A percentile compares a stretch with the other conserved stretches of the same genome.
Conservation (phyloP, 2,113 vertebrate species). For the Corynorhinus townsendii region DNA sequence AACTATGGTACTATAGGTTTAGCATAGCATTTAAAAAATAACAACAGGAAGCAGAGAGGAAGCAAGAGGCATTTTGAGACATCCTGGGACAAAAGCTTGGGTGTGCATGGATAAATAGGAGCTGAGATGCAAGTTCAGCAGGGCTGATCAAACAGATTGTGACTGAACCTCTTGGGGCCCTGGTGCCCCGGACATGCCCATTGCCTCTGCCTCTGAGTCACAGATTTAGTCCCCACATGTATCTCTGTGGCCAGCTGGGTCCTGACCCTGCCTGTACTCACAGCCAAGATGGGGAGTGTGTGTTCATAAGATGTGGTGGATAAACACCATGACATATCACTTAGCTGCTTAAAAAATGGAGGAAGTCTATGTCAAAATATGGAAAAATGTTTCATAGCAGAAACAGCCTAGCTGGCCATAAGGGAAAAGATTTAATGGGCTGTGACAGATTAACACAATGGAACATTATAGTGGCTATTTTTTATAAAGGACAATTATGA, state of each 20-base stretch:
- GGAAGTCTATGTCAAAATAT: conserved; percentile 35
- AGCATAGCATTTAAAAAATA: not conserved
- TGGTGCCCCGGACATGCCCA: fast-evolving
- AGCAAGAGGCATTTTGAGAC: not conserved
- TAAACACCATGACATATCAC: not conserved
- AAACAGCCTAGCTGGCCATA: not conserved
- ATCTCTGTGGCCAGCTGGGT: not conserved
- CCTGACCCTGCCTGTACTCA: not conserved
- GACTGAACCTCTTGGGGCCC: not conserved
- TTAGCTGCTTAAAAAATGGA: not conserved
- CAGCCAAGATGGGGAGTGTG: not conserved
- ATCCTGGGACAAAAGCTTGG: not conserved
- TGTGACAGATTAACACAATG: not conserved
- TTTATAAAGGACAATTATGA: not conserved
- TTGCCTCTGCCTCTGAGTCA: not conserved
- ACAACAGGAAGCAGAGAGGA: not conserved
- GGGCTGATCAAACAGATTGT: not conserved
- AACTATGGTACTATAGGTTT: not conserved
- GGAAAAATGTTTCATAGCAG: conserved; percentile 36
- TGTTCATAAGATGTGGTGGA: not conserved
- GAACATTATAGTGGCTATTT: not conserved
- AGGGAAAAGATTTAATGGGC: not conserved
- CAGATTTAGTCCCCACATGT: not conserved
- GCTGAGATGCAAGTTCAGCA: not conserved
- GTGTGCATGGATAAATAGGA: not conserved